Conservation (phyloP, 2,797 vertebrate species). For the Carduelis carduelis region DNA sequence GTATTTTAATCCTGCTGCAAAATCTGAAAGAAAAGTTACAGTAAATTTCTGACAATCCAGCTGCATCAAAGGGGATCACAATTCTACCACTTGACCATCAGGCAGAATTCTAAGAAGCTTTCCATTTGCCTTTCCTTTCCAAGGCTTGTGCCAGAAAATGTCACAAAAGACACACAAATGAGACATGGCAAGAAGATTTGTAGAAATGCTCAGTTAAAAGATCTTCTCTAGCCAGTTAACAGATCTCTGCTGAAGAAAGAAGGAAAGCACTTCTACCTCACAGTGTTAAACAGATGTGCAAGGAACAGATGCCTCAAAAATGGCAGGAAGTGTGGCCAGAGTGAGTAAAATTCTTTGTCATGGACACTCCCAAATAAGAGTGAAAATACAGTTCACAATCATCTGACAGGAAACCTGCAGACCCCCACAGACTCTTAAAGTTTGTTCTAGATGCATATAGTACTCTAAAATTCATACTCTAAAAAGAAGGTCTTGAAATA, state of each 20-base stretch:
- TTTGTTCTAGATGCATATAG: slow-evolving; percentile 1
- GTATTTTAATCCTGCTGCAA: not conserved
- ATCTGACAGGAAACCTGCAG: not conserved
- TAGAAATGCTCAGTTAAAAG: not conserved
- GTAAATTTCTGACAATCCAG: not conserved
- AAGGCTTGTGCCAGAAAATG: not conserved
- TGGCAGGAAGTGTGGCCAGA: not conserved
- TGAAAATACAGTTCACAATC: not conserved
- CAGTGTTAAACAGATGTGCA: not conserved
- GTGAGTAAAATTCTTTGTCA: not conserved
- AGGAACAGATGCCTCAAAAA: not conserved
- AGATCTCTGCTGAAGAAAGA: not conserved
- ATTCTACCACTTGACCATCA: not conserved
- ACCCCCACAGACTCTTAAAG: not conserved
- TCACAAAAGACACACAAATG: not conserved
- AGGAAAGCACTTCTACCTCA: not conserved
- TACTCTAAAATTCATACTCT: not conserved
- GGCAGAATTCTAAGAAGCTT: not conserved
- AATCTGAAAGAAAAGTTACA: not conserved
- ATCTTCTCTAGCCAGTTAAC: not conserved
- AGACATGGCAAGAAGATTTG: not conserved
- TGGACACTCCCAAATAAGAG: not conserved
- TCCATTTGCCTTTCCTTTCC: not conserved
- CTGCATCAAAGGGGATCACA: not conserved
- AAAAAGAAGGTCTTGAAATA: slow-evolving; percentile 33